These are phyloP conservation scores for Chionomys nivalis DNA, from an alignment of 2,113 vertebrate species.

Conservation along the genomic window DNA sequence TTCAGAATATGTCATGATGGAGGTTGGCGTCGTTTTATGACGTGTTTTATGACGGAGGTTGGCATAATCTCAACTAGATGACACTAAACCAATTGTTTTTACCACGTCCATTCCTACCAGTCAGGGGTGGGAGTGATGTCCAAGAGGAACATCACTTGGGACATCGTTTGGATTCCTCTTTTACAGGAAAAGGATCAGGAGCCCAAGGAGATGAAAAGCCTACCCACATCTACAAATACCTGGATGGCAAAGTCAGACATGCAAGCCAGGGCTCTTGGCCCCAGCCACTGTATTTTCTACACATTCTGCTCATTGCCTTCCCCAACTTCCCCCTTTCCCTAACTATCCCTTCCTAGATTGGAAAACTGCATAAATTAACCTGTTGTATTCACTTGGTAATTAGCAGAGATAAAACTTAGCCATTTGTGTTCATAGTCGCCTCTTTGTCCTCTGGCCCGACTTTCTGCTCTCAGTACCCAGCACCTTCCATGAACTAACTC, in stretches of 20 bases:
- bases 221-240: too few relatives aligned
- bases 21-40: not conserved
- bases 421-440: not conserved
- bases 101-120: not conserved
- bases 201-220: not conserved
- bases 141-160: not conserved
- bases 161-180: not conserved
- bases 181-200: not conserved
- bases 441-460: not conserved
- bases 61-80: not conserved
- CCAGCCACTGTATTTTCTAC: not conserved
- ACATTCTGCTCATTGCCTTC: not conserved
- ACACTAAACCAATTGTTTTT: not conserved
- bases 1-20: not conserved
- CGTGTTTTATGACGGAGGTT: not conserved
- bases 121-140: too few relatives aligned
- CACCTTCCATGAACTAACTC: fast-evolving
- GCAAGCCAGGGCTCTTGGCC: too few relatives aligned
- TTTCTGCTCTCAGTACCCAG: not conserved
- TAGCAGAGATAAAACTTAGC: not conserved
- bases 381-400: not conserved
- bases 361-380: not conserved
- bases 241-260: fast-evolving
- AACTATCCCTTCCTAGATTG: not conserved
- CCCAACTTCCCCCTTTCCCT: not conserved